Base-by-base conservation (phyloP, 1,140 invertebrate species). In the Aphaenogaster rudis region DNA sequence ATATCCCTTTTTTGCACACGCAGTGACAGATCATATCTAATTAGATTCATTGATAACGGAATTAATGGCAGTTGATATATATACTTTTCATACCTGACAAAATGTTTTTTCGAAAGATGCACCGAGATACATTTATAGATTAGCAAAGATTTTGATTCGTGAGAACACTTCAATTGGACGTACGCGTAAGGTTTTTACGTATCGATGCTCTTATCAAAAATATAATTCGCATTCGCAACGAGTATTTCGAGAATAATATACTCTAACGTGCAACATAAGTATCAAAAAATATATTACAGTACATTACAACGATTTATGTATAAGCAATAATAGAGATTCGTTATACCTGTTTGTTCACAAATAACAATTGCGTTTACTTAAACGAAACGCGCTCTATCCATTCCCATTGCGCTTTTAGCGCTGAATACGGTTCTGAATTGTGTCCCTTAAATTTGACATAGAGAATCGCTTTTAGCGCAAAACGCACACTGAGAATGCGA, bases 321-420 rank as follows among this genome's bases (percentile, higher is more conserved):
- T 52, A 69, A 80, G 4, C n/a, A 28, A 1, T 80, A 69, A 69
- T 15, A 69, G 64, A 80, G 48, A 80, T 80, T 80, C 77, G 6
- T 79, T 54, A 80, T 11, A 52, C 28, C 17, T 67, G n/a, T 28
- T 76, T 42, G 39, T 77, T 64, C 42, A 50, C 33, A 66, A 50
- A 79, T 79, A 79, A 79, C 59, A 79, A 66, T 36, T 1, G 28
- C 42, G 59, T 48, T 21, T n/a, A 4, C 15, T 66, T 45, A 52
- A 36, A 39, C 36, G 13, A 54, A 36, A 80, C 48, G 33, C 61
- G 11, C 15, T 77, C 39, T 61, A 78, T 17, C 3, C 36, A 80
- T 69, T 69, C 78, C 50, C 63, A 39, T 42, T 39, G 63, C n/a
- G 13, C 11, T 15, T 63, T 66, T 48, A 50, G 13, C 33, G 45